Conservation (phyloP, 35 echinoderm and acorn worm species). For the Apostichopus californicus region DNA sequence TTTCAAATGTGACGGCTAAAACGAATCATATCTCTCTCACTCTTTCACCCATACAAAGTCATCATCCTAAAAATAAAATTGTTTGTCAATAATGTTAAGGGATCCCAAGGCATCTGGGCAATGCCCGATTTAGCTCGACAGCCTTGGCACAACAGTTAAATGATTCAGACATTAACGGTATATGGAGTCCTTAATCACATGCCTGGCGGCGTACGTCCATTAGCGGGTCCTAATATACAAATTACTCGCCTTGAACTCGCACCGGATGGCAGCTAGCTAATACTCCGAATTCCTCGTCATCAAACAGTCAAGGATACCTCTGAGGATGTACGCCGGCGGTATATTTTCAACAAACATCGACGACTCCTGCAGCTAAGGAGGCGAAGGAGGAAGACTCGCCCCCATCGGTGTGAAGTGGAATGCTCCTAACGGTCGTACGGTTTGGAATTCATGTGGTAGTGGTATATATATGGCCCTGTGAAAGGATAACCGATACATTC, state of each 20-base stretch:
- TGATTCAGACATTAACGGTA: neutral
- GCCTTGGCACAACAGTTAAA: neutral
- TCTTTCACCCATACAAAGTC: no score
- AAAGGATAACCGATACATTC: slow-evolving; percentile 13
- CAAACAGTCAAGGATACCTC: neutral
- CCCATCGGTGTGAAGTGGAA: slow-evolving; percentile 17
- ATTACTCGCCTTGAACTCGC: neutral
- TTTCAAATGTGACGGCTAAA: no score
- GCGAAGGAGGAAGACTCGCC: neutral
- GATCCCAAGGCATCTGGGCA: neutral
- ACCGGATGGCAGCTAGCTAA: neutral
- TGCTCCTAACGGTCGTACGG: neutral
- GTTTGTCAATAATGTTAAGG: no score
- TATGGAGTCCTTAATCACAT: neutral
- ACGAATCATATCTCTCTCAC: no score
- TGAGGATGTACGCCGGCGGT: neutral
- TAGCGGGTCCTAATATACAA: neutral
- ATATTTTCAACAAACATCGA: slow-evolving; percentile 33
- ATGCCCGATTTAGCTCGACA: neutral
- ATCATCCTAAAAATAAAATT: no score
- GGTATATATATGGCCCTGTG: neutral
- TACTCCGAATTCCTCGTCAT: slow-evolving; percentile 2
- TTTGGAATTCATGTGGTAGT: slow-evolving; percentile 1
- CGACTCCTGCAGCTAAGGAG: neutral
- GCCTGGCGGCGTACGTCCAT: neutral